Percentiles rank a stretch among this genome's conserved stretches.
Conservation (phyloP, 2,888 invertebrate species). For the Heliothis peltigera region DNA sequence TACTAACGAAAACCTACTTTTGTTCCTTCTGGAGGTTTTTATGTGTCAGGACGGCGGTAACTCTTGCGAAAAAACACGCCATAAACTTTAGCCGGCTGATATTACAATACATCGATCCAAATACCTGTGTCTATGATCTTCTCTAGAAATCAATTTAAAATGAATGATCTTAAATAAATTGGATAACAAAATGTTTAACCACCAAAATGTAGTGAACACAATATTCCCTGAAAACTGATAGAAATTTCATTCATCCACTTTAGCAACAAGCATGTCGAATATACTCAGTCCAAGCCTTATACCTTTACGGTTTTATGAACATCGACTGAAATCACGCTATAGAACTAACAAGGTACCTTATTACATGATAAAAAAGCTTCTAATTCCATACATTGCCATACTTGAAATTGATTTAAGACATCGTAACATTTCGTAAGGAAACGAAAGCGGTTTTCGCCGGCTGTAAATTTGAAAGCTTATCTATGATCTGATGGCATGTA, state of each 20-base stretch:
- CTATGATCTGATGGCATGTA: constrained; percentile 12
- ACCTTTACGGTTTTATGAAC: constrained; percentile 49
- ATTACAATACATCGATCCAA: too few species aligned
- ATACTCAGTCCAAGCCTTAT: constrained; percentile 29
- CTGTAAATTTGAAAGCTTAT: constrained; percentile 23
- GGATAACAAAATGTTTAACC: too few species aligned
- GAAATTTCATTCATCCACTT: constrained; percentile 33
- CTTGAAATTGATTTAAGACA: constrained; percentile 39
- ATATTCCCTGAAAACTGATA: constrained; percentile 3
- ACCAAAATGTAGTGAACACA: too few species aligned
- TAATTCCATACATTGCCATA: constrained; percentile 48
- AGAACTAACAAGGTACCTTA: constrained; percentile 36
- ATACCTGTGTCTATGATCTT: too few species aligned
- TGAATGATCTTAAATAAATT: too few species aligned
- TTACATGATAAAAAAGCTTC: constrained; percentile 50
- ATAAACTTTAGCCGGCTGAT: too few species aligned
- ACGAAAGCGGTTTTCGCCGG: constrained; percentile 16
- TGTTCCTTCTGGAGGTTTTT: too few species aligned
- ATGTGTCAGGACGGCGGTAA: too few species aligned
- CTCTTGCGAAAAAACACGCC: too few species aligned
- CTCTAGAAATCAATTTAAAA: too few species aligned
- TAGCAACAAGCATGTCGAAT: constrained; percentile 31
- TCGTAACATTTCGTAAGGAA: neutral
- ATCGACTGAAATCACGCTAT: constrained; percentile 47
- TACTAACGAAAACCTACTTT: too few species aligned